These are phyloP conservation scores for Corythucha ciliata DNA, from an alignment of 2,888 invertebrate species.

Conservation along the genomic window DNA sequence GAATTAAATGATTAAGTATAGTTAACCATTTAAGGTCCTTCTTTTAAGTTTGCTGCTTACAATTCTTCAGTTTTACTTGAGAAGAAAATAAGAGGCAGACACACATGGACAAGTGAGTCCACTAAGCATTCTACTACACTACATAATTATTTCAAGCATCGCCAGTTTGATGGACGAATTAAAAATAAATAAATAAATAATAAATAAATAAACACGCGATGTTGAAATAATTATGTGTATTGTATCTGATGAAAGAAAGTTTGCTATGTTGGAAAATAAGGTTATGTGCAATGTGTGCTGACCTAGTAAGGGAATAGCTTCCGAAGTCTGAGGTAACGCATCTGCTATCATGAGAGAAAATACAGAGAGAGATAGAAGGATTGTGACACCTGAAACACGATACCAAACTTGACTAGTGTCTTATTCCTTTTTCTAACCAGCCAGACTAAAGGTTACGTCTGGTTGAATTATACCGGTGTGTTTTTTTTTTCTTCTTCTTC, in stretches of 20 bases:
- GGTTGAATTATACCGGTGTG: neutral
- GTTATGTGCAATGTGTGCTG: slow-evolving; percentile 34
- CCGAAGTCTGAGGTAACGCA: slow-evolving; percentile 98
- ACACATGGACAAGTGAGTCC: slow-evolving; percentile 29
- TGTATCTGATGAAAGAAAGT: slow-evolving; percentile 30
- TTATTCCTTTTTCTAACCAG: slow-evolving; percentile 16
- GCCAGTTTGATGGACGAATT: slow-evolving; percentile 14
- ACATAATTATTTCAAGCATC: slow-evolving; percentile 32
- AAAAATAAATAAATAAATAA: slow-evolving; percentile 5
- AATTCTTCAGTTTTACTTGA: slow-evolving; percentile 20
- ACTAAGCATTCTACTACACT: slow-evolving; percentile 32
- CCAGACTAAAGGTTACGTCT: neutral
- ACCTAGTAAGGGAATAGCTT: slow-evolving; percentile 99
- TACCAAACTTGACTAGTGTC: slow-evolving; percentile 28
- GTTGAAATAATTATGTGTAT: slow-evolving; percentile 32
- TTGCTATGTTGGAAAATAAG: slow-evolving; percentile 31
- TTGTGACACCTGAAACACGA: slow-evolving; percentile 89
- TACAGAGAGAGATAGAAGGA: slow-evolving; percentile 98
- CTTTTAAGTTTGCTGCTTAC: slow-evolving; percentile 13
- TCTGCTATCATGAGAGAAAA: slow-evolving; percentile 99
- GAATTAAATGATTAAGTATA: slow-evolving; percentile 13
- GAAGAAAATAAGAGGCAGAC: slow-evolving; percentile 28
- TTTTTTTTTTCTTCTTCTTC: neutral
- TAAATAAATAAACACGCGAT: slow-evolving; percentile 11
- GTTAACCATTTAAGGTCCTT: slow-evolving; percentile 18